Conservation (phyloP, 2,113 vertebrate genomes). For the Mesoclemmys tuberculata region DNA sequence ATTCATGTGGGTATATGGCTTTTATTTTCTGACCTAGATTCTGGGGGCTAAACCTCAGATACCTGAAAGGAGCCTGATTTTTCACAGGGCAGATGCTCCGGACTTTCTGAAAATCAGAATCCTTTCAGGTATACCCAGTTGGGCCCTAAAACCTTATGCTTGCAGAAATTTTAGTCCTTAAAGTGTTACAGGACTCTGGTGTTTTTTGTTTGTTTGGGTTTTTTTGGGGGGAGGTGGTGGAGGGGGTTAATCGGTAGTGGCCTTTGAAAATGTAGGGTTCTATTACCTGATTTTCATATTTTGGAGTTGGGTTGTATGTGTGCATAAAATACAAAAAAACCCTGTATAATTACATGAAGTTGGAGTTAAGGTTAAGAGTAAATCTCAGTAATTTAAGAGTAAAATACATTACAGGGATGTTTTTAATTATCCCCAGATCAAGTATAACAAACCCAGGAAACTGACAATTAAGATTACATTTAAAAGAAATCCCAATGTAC, state of each 20-base stretch:
- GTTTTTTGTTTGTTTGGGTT: too few relatives aligned
- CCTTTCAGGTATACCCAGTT: background rate
- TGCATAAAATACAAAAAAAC: background rate
- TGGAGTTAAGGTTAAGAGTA: background rate
- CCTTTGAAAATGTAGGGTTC: background rate
- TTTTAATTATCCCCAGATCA: background rate
- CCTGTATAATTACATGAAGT: accelerated
- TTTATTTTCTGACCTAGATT: accelerated
- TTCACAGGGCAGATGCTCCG: background rate
- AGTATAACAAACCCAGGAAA: background rate
- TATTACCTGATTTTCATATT: accelerated
- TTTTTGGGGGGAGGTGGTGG: too few relatives aligned
- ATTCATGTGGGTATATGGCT: accelerated
- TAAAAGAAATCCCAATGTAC: accelerated
- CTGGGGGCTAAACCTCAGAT: background rate
- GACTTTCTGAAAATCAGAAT: background rate
- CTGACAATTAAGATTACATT: background rate
- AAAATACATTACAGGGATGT: background rate
- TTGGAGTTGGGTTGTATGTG: background rate
- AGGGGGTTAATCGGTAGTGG: too few relatives aligned
- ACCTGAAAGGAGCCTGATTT: background rate
- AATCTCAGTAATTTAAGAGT: background rate
- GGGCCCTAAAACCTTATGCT: background rate
- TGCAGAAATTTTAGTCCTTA: too few relatives aligned
- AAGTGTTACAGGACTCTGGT: too few relatives aligned